Evolutionary conservation across 2,888 invertebrate species (phyloP), one percentile per base, ranked within the genome.

Genomic region (Suillia variegata): DNA sequence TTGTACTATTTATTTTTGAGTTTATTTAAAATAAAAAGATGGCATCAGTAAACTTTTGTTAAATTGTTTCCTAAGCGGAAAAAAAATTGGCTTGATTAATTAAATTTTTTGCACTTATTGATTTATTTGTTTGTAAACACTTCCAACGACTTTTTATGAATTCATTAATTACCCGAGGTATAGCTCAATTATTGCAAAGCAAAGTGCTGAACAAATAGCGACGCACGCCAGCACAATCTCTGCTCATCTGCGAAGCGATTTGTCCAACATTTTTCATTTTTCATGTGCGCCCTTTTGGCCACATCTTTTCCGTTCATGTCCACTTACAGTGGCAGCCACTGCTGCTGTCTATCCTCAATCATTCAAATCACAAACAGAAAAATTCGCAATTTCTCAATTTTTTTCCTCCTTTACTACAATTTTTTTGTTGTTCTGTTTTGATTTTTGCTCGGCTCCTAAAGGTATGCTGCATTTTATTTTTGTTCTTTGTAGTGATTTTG

Each of bases 391-490:
- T 38, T 38, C 15, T 38, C 38, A 38, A 38, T 38, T 38, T 38
- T n/a, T n/a, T n/a, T 38, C n/a, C n/a, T 4, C 38, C 6, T 10
- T 38, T 38, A 5, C 38, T 38, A 38, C 12, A 10, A 4, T n/a
- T 38, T 38, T 10, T 38, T n/a, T 38, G 38, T 38, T 26, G 26
- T 26, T 6, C 10, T 26, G 10, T 26, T 26, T 38, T 38, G 31
- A 8, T 10, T 38, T 10, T 38, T 13, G 10, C 38, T 38, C 15
- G 6, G 2, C 38, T 5, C 53, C 34, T 34, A 38, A 38, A 53
- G 53, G 38, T 53, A 53, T 53, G 53, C 53, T 22, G 34, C 38
- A 34, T 24, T 17, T 51, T 51, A 31, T 50, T 50, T 2, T n/a
- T 50, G 15, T 15, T 26, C 12, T 22, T n/a, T 13, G 13, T 24